Evolutionary conservation across 2,113 vertebrate genomes (phyloP).

Genomic region (Axis porcinus): DNA sequence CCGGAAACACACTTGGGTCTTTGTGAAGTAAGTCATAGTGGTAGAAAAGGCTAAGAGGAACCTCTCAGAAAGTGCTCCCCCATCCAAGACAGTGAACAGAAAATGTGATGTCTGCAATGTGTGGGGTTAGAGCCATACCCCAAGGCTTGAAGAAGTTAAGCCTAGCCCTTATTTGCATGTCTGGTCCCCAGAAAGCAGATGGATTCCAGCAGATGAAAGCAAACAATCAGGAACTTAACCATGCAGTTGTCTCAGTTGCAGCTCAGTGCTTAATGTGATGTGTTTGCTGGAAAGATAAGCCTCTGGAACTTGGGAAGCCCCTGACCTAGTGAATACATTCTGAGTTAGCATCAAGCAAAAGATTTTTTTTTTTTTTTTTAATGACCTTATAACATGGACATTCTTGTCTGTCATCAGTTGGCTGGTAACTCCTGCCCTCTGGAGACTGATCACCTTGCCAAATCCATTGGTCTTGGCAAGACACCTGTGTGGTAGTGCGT

Average conservation of each 20-base stretch:
- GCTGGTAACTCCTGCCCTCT: neutral
- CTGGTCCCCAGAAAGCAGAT: neutral
- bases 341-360: neutral
- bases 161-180: neutral
- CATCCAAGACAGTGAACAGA: neutral
- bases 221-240: neutral
- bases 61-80: neutral
- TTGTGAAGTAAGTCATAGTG: neutral
- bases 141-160: neutral
- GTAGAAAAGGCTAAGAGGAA: neutral
- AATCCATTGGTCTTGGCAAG: neutral
- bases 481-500: neutral
- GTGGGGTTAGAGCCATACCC: neutral
- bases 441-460: neutral
- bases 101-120: neutral
- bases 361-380: neutral
- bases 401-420: neutral
- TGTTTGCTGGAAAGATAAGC: neutral
- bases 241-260: neutral
- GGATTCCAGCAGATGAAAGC: neutral
- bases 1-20: neutral
- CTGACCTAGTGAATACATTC: neutral
- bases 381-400: neutral
- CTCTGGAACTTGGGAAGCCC: neutral
- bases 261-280: neutral